phyloP scores from a whole-genome alignment of 2,113 vertebrate genomes.

The Gallinago jamesoni region DNA sequence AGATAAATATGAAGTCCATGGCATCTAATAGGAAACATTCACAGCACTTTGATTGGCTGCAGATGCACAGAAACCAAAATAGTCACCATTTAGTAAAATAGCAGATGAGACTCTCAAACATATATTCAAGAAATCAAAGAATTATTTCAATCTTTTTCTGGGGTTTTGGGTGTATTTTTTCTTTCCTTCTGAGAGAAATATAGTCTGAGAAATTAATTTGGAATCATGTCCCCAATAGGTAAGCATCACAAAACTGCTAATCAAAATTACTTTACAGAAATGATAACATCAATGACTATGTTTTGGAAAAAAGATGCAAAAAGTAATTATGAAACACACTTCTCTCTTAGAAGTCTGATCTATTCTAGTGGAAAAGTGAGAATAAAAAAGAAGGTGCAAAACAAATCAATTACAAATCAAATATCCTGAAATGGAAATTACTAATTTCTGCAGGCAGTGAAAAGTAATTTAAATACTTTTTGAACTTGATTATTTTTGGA shows the following conservation, averaged over 20 bases:
- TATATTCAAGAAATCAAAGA: not conserved
- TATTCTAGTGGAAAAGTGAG: not conserved
- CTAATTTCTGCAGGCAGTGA: not conserved
- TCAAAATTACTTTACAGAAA: not conserved
- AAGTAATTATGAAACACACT: not conserved
- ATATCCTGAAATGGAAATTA: not conserved
- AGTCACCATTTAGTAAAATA: not conserved
- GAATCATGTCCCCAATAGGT: not conserved
- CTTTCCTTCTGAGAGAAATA: not conserved
- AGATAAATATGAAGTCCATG: not conserved
- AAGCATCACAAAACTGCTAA: not conserved
- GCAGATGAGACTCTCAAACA: not conserved
- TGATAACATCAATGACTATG: rapidly evolving
- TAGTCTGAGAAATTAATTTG: not conserved
- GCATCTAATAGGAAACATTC: not conserved
- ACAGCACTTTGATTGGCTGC: not conserved
- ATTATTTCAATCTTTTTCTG: not conserved
- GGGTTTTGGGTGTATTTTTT: not conserved
- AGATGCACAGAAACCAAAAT: not conserved
- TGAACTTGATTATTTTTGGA: not conserved
- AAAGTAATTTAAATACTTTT: not conserved
- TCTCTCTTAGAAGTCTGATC: not conserved
- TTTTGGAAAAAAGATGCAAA: not conserved
- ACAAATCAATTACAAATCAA: not conserved
- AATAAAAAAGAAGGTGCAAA: not conserved